A percentile compares a stretch with the other conserved stretches of the same genome.
phyloP scores from a whole-genome alignment of 2,113 vertebrate species.

The Pandion haliaetus region DNA sequence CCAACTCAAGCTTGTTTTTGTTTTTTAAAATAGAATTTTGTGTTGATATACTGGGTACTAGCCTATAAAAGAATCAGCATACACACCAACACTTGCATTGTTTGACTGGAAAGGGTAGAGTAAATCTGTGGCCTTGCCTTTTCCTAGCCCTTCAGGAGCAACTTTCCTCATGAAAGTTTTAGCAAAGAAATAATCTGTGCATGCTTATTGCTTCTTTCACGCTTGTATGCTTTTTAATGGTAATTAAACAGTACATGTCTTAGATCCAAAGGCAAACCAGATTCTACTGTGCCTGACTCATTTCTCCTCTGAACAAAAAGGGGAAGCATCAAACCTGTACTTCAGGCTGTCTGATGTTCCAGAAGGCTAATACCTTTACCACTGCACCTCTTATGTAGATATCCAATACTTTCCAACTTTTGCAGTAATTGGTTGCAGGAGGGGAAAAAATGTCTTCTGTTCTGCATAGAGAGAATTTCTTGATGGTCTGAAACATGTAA shows the following conservation, averaged over 20 bases:
- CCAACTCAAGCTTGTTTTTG: neutral
- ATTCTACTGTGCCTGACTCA: neutral
- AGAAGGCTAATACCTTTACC: neutral
- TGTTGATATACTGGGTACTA: neutral
- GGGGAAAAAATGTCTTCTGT: neutral
- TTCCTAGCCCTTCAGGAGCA: neutral
- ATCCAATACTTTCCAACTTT: neutral
- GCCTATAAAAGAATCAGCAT: neutral
- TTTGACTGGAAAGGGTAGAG: neutral
- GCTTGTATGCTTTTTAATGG: neutral
- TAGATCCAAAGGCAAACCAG: neutral
- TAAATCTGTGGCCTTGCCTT: neutral
- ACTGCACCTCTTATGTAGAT: neutral
- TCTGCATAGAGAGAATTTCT: neutral
- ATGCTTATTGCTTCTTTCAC: neutral
- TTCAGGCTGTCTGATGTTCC: neutral
- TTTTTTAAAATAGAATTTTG: neutral
- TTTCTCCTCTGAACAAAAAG: neutral
- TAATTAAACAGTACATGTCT: neutral
- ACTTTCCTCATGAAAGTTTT: neutral
- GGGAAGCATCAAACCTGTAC: neutral
- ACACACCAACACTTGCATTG: neutral
- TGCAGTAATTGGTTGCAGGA: neutral
- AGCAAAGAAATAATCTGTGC: neutral
- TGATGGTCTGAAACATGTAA: neutral